Evolutionary conservation across 2,113 vertebrate genomes (phyloP).

Genomic region (Pseudorectes ferrugineus): DNA sequence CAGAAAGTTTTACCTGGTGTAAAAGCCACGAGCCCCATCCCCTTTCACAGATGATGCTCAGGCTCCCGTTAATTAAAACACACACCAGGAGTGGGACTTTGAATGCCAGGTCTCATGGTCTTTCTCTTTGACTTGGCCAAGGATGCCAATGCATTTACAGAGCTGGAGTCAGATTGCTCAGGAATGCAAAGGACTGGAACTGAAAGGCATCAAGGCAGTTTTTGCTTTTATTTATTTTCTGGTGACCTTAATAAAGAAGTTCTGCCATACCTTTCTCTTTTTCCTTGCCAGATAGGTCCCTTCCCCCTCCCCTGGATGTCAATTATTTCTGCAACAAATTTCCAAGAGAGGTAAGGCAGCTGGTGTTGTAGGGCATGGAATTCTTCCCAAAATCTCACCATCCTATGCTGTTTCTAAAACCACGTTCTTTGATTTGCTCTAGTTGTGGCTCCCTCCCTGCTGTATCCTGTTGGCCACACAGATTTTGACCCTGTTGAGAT

Average conservation of each 20-base stretch:
- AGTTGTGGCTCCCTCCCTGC: not conserved
- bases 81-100: not conserved
- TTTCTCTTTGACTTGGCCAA: slow-evolving; percentile 46
- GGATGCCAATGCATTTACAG: slow-evolving; percentile 37
- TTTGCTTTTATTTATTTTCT: slow-evolving; percentile 25
- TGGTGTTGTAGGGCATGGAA: not conserved
- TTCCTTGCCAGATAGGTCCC: not conserved
- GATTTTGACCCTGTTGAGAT: not conserved
- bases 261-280: not conserved
- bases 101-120: slow-evolving; percentile 28
- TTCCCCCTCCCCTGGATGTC: not conserved
- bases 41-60: slow-evolving; percentile 30
- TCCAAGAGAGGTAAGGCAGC: not conserved
- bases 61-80: slow-evolving; percentile 25
- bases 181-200: slow-evolving; percentile 37
- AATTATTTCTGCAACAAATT: not conserved
- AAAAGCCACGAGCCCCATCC: not conserved
- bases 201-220: slow-evolving; percentile 23
- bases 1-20: slow-evolving; percentile 56
- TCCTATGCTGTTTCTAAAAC: not conserved
- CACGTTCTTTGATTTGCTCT: not conserved
- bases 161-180: slow-evolving; percentile 45
- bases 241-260: not conserved
- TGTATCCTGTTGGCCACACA: not conserved
- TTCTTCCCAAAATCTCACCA: not conserved